Conservation (phyloP, 2,113 vertebrate species). For the Dicaeum eximium region DNA sequence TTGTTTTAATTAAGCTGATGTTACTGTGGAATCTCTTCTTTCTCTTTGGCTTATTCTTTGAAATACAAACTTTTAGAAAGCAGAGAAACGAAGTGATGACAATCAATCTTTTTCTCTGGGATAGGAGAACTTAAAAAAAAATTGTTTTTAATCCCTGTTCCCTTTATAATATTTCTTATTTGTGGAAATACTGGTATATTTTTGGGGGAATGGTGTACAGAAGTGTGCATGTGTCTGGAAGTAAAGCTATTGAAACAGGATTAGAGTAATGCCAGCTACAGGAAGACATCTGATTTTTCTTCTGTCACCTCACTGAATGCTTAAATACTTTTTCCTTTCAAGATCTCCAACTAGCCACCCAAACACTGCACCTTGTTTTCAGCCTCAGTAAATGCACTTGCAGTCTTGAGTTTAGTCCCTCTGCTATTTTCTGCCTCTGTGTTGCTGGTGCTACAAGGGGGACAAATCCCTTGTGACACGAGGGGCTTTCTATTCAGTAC, state of each 20-base stretch:
- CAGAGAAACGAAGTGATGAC: neutral
- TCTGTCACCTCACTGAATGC: neutral
- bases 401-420: neutral
- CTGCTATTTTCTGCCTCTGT: neutral
- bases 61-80: slow-evolving; percentile 9
- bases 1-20: neutral
- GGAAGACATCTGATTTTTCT: neutral
- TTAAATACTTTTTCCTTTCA: neutral
- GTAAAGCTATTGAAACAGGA: neutral
- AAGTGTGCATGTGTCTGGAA: neutral
- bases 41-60: neutral
- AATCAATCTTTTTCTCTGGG: neutral
- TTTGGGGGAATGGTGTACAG: neutral
- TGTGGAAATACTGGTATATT: neutral
- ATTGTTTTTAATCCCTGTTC: neutral
- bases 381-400: neutral
- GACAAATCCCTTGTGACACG: neutral
- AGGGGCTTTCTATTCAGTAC: neutral
- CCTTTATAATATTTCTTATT: neutral
- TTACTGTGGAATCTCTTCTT: neutral
- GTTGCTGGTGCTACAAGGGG: fast-evolving
- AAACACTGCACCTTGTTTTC: neutral
- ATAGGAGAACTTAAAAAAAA: neutral
- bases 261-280: neutral
- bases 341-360: neutral